Evolutionary conservation across 2,888 invertebrate genomes (phyloP).

Genomic region (Diadromus collaris): DNA sequence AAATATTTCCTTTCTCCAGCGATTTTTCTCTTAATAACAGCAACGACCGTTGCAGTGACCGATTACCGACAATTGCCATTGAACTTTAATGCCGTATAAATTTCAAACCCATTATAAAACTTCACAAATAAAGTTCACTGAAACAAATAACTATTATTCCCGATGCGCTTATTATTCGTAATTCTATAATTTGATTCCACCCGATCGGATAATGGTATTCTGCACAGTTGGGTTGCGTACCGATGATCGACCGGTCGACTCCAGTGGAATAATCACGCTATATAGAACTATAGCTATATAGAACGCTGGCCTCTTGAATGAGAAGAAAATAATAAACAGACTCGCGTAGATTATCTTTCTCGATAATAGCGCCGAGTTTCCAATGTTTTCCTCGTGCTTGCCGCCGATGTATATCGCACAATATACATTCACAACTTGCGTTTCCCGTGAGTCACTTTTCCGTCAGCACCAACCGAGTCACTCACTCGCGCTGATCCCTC

Average conservation of each 20-base stretch:
- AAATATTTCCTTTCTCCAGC: background rate
- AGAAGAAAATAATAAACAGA: slow-evolving; percentile 4
- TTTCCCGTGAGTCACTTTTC: slow-evolving; percentile 46
- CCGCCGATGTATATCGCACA: slow-evolving; percentile 9
- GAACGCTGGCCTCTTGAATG: slow-evolving; percentile 32
- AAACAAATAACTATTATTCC: background rate
- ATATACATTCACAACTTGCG: background rate
- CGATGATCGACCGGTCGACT: background rate
- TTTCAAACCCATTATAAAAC: background rate
- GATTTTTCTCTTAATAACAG: too few species aligned
- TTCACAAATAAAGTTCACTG: slow-evolving; percentile 3
- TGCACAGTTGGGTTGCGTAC: background rate
- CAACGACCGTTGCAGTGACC: background rate
- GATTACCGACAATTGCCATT: background rate
- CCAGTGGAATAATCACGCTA: slow-evolving; percentile 1
- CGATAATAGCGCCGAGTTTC: slow-evolving; percentile 28
- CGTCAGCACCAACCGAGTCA: slow-evolving; percentile 33
- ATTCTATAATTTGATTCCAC: background rate
- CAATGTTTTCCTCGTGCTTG: slow-evolving; percentile 17
- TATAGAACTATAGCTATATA: too few species aligned
- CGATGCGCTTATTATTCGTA: background rate
- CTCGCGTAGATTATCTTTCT: slow-evolving; percentile 23
- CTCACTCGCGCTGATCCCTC: slow-evolving; percentile 38
- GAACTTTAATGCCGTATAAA: background rate
- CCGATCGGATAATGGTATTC: background rate